Evolutionary conservation across 2,888 invertebrate species (phyloP), one percentile per base, ranked within the genome.

Genomic region (Cataglyphis albicans): DNA sequence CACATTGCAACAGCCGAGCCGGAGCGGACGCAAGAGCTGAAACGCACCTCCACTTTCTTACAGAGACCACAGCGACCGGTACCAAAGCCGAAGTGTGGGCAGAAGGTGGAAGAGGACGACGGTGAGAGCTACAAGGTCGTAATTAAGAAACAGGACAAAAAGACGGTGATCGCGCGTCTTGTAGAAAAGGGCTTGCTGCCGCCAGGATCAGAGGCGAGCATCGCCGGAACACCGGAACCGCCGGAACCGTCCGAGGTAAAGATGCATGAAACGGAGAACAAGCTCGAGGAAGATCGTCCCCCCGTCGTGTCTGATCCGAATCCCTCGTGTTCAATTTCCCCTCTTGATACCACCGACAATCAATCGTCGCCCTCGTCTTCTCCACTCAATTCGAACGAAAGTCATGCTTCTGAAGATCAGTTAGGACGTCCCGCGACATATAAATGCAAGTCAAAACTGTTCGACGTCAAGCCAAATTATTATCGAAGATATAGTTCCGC

Each of bases 1-100:
- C 89, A 92, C 25, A 92, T 94, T 25, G 92, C 92, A 3, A 82
- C 90, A 12, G 92, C 89, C 7, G 93, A 93, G 10, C 92, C 94
- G 0, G 91, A 90, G 0, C 86, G 91, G 44, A 87, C 93, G 0
- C 92, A 93, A 65, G 93, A 94, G 65, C 82, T 92, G 55, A 93
- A 92, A 59, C 93, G 91, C 15, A 91, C 89, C 95, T 97, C 98
- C 4, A 97, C 97, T 44, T 98, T 98, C 91, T 93, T 98, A 85
- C 97, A 97, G 93, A 97, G 97, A 90, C 98, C 98, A 0, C 96
- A 96, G 88, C 95, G 97, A 29, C 96, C 97, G 0, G 96, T 96
- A 86, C 97, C 97, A 0, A 90, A 90, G 70, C 92, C 94, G 0
- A 90, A 90, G 82, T 84, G 85, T 55, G 92, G 94, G 85, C 74